Conservation (phyloP, 1,140 invertebrate species). For the Rhynchophorus ferrugineus region DNA sequence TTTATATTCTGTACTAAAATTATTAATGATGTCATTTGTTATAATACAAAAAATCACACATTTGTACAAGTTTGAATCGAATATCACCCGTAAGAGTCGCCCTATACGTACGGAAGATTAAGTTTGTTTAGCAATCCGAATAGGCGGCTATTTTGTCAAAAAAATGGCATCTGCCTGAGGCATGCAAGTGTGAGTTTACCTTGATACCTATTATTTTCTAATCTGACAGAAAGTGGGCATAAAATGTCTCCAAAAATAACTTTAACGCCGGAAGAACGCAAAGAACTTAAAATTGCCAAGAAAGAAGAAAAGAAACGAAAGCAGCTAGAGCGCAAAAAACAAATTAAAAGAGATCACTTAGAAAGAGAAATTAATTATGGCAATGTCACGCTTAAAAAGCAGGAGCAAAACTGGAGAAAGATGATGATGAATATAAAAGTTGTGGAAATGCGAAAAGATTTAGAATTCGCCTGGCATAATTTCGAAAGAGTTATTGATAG, state of each 20-base stretch:
- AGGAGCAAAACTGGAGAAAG: constrained; percentile 34
- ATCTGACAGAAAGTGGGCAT: no score
- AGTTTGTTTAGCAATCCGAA: no score
- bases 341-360: constrained; percentile 27
- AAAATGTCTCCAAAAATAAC: constrained; percentile 14
- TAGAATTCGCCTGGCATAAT: constrained; percentile 33
- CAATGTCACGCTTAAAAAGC: constrained; percentile 23
- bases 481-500: constrained; percentile 34
- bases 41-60: no score
- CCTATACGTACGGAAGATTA: no score
- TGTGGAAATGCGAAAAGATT: constrained; percentile 28
- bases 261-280: constrained; percentile 27
- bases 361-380: constrained; percentile 30
- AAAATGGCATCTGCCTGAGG: no score
- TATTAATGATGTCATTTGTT: no score
- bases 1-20: no score
- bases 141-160: no score
- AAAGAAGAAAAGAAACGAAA: constrained; percentile 23
- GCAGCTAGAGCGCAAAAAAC: constrained; percentile 21
- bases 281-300: constrained; percentile 22
- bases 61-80: no score
- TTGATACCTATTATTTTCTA: no score
- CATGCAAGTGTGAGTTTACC: no score
- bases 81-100: no score
- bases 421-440: constrained; percentile 32